Percentiles rank a stretch among this genome's conserved stretches.
Evolutionary conservation across 2,888 invertebrate species (phyloP).

Genomic region (Mesorhabditis spiculigera): DNA sequence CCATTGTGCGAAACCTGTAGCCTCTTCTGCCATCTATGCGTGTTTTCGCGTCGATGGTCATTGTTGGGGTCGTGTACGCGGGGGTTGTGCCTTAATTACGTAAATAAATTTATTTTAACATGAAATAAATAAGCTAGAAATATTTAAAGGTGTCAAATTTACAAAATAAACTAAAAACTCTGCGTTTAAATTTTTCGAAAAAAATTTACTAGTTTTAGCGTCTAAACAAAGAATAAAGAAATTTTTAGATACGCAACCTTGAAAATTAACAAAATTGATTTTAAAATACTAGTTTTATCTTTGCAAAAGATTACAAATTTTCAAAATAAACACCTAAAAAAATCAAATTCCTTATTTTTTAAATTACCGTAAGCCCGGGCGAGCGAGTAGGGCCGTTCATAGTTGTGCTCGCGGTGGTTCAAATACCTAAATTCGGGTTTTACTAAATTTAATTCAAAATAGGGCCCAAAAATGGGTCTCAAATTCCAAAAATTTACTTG

Average conservation of each 20-base stretch:
- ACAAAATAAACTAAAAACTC: not conserved
- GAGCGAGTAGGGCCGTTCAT: constrained; percentile 51
- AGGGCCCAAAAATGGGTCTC: constrained; percentile 4
- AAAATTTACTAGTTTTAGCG: too few species aligned
- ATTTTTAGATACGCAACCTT: too few species aligned
- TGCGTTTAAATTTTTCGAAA: too few species aligned
- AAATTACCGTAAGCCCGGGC: constrained; percentile 36
- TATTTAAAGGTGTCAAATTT: not conserved
- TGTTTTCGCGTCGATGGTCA: constrained; percentile 39
- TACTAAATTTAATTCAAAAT: not conserved
- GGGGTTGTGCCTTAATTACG: constrained; percentile 14
- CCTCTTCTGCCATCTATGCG: constrained; percentile 42
- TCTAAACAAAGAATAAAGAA: too few species aligned
- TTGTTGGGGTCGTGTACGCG: constrained; percentile 29
- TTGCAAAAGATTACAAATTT: not conserved
- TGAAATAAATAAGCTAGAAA: not conserved
- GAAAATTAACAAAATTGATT: too few species aligned
- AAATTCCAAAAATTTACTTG: constrained; percentile 35
- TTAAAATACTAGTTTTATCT: not conserved
- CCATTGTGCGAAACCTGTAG: constrained; percentile 15
- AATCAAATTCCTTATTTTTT: constrained; percentile 18
- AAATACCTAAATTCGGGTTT: constrained; percentile 45
- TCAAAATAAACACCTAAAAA: not conserved
- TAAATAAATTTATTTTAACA: not conserved
- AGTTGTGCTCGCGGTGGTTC: constrained; percentile 51